Evolutionary conservation across 2,113 vertebrate species (phyloP).

Genomic region (Petaurus breviceps): DNA sequence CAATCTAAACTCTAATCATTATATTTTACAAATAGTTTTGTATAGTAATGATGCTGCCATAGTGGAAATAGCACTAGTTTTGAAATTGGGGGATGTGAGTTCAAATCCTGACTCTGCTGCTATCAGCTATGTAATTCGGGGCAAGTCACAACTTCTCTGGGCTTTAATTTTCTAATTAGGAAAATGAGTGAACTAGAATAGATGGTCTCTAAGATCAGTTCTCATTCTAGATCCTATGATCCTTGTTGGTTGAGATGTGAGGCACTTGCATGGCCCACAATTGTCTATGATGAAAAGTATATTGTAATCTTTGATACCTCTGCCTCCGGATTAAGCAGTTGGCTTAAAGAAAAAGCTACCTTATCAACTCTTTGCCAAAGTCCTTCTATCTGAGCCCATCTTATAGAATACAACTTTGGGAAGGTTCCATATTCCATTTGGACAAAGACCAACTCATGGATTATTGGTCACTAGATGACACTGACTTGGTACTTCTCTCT

Average conservation of each 20-base stretch:
- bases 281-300: neutral
- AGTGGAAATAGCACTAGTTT: neutral
- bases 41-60: neutral
- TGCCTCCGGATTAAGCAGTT: neutral
- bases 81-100: neutral
- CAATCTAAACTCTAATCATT: neutral
- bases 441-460: neutral
- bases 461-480: neutral
- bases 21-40: neutral
- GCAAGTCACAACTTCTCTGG: neutral
- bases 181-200: neutral
- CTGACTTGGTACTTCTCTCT: neutral
- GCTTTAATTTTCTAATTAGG: no score
- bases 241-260: neutral
- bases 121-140: neutral
- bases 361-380: neutral
- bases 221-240: neutral
- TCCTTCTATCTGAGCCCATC: neutral
- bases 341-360: neutral
- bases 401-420: neutral
- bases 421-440: neutral
- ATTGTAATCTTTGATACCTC: neutral
- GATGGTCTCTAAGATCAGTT: neutral
- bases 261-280: neutral
- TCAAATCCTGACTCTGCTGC: neutral